These are phyloP conservation scores for Crenuchus spilurus DNA, from an alignment of 2,797 vertebrate species.

Conservation along the genomic window DNA sequence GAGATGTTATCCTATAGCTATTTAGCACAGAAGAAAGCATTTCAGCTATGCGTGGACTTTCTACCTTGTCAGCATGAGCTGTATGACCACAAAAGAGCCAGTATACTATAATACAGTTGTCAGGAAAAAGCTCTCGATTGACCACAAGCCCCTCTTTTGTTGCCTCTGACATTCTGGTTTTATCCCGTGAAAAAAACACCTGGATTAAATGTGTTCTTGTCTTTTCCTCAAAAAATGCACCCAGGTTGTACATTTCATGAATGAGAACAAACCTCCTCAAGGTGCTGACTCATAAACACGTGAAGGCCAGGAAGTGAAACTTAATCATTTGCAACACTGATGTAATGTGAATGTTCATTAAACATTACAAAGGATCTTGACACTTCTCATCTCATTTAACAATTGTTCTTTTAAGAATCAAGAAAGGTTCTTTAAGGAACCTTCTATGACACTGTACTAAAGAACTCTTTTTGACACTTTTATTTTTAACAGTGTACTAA, in stretches of 20 bases:
- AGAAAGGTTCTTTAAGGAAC: neutral
- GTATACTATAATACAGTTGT: conserved; percentile 63
- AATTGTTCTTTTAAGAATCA: neutral
- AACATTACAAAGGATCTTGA: too few relatives aligned
- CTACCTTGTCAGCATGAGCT: conserved; percentile 50
- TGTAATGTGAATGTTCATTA: too few relatives aligned
- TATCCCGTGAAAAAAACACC: conserved; percentile 61
- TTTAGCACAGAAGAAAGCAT: conserved; percentile 55
- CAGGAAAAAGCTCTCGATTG: conserved; percentile 49
- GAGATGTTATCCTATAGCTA: conserved; percentile 45
- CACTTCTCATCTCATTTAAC: too few relatives aligned
- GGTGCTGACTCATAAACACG: conserved; percentile 23
- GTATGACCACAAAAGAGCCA: conserved; percentile 50
- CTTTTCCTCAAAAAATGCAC: conserved; percentile 61
- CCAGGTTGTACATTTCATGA: conserved; percentile 67
- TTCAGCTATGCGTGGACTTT: conserved; percentile 61
- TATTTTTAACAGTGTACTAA: neutral
- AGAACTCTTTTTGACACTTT: neutral
- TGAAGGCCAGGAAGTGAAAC: neutral
- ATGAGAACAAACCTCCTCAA: conserved; percentile 14
- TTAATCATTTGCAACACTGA: neutral
- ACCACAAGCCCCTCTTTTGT: conserved; percentile 65
- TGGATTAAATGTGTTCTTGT: conserved; percentile 64
- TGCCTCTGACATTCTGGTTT: conserved; percentile 59
- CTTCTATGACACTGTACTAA: too few relatives aligned